Conservation (phyloP, 2,797 vertebrate species). For the Sebastes melanostomus region DNA sequence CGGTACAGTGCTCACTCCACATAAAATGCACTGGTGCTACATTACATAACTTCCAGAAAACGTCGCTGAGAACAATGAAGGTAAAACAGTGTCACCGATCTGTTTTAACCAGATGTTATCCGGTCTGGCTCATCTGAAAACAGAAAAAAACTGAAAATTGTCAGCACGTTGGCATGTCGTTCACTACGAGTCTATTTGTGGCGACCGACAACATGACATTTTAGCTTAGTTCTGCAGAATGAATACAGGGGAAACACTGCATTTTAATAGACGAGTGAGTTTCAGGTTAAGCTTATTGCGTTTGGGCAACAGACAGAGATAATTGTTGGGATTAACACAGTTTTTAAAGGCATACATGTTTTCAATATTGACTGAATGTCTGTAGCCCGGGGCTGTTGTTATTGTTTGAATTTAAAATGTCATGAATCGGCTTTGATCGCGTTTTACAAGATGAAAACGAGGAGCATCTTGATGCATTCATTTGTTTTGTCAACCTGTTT, state of each 20-base stretch:
- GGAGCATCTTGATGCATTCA: not conserved
- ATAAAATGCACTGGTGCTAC: too few relatives aligned
- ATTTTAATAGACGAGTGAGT: slow-evolving; percentile 18
- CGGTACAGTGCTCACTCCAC: too few relatives aligned
- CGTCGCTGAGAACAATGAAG: too few relatives aligned
- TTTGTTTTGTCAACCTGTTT: slow-evolving; percentile 19
- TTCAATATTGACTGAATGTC: not conserved
- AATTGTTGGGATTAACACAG: slow-evolving; percentile 22
- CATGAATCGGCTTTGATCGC: slow-evolving; percentile 34
- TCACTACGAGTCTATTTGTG: too few relatives aligned
- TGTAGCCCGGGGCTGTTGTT: slow-evolving; percentile 29
- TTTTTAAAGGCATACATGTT: slow-evolving; percentile 12
- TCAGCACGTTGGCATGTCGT: too few relatives aligned
- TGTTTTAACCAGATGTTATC: too few relatives aligned
- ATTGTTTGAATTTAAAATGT: slow-evolving; percentile 41
- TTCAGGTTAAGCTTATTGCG: not conserved
- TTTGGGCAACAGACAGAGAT: not conserved
- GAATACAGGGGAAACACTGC: not conserved
- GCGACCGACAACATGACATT: too few relatives aligned
- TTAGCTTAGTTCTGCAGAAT: not conserved
- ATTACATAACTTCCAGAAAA: too few relatives aligned
- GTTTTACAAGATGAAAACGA: slow-evolving; percentile 1
- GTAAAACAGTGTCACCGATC: too few relatives aligned
- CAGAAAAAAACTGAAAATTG: too few relatives aligned
- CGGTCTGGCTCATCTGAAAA: too few relatives aligned